Conservation (phyloP, 2,888 invertebrate genomes). For the Drosophila meridiana region DNA sequence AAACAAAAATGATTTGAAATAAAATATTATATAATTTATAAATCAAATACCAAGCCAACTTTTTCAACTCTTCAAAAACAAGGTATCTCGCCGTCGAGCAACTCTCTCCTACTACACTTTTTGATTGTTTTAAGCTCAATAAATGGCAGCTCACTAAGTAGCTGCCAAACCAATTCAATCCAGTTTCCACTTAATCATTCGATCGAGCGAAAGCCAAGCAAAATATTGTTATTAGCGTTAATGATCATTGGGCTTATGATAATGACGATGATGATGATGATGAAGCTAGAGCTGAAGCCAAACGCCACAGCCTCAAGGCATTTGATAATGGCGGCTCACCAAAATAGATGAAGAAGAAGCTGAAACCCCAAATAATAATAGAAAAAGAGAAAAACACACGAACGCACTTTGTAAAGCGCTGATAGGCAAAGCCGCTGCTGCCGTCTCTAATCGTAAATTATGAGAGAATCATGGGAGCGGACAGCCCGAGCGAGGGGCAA, state of each 20-base stretch:
- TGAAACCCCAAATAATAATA: not conserved
- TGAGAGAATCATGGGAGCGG: conserved; percentile 58
- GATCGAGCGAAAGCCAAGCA: conserved; percentile 64
- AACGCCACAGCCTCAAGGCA: conserved; percentile 23
- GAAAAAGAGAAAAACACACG: conserved; percentile 45
- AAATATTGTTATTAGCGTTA: conserved; percentile 71
- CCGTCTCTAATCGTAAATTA: conserved; percentile 69
- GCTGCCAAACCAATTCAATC: conserved; percentile 53
- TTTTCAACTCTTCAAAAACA: not conserved
- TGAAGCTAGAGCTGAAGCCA: not conserved
- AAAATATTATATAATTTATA: no score
- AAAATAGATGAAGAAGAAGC: not conserved
- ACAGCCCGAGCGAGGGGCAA: conserved; percentile 22
- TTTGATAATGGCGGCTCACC: conserved; percentile 42
- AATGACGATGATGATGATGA: conserved; percentile 4
- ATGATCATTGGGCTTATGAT: conserved; percentile 14
- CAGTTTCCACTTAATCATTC: conserved; percentile 68
- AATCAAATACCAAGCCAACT: not conserved
- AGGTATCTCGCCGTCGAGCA: conserved; percentile 1
- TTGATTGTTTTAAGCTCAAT: conserved; percentile 15
- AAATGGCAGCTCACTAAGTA: conserved; percentile 51
- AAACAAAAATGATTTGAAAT: not conserved
- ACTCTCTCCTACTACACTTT: not conserved
- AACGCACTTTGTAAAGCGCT: conserved; percentile 60
- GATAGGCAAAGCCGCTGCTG: conserved; percentile 42